A percentile compares a stretch with the other conserved stretches of the same genome.
Evolutionary conservation across 2,113 vertebrate species (phyloP).

Genomic region (Mesocricetus auratus): DNA sequence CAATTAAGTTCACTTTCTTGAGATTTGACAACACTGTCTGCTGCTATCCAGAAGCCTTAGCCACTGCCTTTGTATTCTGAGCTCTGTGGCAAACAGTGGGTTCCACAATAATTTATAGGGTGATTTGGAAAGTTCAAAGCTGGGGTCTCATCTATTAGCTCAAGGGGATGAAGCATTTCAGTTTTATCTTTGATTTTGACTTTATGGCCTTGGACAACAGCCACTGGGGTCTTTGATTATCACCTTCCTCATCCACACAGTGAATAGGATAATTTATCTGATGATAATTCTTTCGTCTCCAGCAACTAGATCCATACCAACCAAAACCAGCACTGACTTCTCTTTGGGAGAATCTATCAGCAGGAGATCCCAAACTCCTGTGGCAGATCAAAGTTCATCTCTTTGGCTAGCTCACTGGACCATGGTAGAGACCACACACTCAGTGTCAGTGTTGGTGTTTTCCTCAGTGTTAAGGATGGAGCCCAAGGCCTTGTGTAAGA

Average conservation of each 20-base stretch:
- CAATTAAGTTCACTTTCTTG: background rate
- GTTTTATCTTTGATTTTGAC: background rate
- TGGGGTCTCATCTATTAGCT: background rate
- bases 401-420: background rate
- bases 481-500: too few species aligned
- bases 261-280: background rate
- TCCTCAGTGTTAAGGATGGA: background rate
- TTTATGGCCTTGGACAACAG: background rate
- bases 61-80: background rate
- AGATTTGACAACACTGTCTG: background rate
- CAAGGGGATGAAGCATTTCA: background rate
- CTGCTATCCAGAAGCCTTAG: background rate
- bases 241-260: background rate
- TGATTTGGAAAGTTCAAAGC: background rate
- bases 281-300: background rate
- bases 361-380: background rate
- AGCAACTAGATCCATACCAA: background rate
- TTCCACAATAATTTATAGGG: background rate
- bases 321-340: background rate
- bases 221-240: background rate
- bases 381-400: background rate
- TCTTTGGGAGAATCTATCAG: background rate
- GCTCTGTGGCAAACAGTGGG: background rate
- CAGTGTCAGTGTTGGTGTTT: background rate
- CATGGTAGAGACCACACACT: background rate